Conservation (phyloP, 2,797 vertebrate species). For the Mastacembelus armatus region DNA sequence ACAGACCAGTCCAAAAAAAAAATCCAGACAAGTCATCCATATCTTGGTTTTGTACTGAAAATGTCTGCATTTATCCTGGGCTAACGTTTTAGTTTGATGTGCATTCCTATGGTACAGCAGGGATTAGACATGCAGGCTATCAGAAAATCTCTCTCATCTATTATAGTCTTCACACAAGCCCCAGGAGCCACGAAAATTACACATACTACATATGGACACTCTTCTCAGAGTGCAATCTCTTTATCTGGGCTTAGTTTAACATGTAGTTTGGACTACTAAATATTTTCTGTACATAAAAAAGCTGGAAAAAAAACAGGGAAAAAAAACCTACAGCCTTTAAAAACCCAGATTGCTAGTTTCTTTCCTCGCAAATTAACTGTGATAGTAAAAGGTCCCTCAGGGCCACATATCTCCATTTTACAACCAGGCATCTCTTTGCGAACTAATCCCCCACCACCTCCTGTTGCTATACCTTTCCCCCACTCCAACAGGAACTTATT, state of each 20-base stretch:
- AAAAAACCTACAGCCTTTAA: conserved; percentile 4
- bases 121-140: conserved; percentile 43
- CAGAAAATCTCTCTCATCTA: conserved; percentile 41
- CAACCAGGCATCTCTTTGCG: conserved; percentile 1
- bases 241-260: conserved; percentile 16
- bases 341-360: conserved; percentile 19
- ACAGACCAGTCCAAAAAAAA: too few species aligned
- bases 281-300: background rate
- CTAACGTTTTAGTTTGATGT: conserved; percentile 30
- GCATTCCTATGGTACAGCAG: conserved; percentile 3
- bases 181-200: conserved; percentile 19
- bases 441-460: background rate
- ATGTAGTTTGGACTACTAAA: background rate
- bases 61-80: conserved; percentile 10
- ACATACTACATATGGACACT: background rate
- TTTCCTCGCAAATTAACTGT: conserved; percentile 24
- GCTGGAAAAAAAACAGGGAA: background rate
- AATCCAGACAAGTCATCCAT: background rate
- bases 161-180: conserved; percentile 24
- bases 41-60: background rate
- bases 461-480: background rate
- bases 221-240: background rate
- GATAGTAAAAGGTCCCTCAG: conserved; percentile 5
- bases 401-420: conserved; percentile 14
- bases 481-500: background rate